These are phyloP conservation scores for Lithodes maja DNA, from an alignment of 2,888 invertebrate genomes.

Conservation along the genomic window DNA sequence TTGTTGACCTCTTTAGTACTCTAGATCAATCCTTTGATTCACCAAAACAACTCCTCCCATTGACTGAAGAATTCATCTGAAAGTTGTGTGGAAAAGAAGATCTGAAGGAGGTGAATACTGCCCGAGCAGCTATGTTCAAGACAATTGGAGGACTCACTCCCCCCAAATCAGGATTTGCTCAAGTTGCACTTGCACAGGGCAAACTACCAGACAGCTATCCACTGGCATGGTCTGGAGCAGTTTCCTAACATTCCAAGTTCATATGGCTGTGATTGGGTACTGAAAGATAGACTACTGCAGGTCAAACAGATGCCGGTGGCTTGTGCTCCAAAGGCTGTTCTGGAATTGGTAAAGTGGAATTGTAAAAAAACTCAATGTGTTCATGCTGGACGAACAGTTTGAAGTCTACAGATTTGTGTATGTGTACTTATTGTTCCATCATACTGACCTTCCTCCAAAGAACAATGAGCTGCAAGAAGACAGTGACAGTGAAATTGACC, in stretches of 20 bases:
- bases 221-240: background rate
- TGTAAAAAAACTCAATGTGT: background rate
- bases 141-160: background rate
- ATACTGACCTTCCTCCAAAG: constrained; percentile 5
- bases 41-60: constrained; percentile 4
- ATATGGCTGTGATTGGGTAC: background rate
- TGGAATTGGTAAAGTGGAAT: background rate
- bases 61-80: constrained; percentile 16
- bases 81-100: constrained; percentile 5
- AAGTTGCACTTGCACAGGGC: background rate
- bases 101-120: constrained; percentile 27
- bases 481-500: background rate
- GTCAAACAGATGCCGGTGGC: background rate
- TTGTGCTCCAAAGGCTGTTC: background rate
- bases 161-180: background rate
- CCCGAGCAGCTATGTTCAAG: constrained; percentile 8
- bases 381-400: background rate
- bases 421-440: background rate
- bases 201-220: background rate
- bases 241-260: background rate
- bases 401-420: background rate
- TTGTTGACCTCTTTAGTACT: background rate
- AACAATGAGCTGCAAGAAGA: background rate
- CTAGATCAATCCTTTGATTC: background rate
- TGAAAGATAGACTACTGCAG: background rate